Conservation (phyloP, 2,888 invertebrate genomes). For the Shargacucullia verbasci region DNA sequence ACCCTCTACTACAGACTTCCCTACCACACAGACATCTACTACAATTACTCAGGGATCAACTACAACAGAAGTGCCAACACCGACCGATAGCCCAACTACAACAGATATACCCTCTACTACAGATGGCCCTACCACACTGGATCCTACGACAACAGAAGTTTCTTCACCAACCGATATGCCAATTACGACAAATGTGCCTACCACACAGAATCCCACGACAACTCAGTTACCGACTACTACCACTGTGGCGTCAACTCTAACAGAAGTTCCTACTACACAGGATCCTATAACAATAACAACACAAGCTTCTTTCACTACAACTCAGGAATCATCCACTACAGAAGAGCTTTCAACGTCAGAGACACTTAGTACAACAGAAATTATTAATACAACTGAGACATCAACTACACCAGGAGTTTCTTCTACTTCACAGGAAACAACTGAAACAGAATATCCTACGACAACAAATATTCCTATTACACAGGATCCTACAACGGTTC, state of each 20-base stretch:
- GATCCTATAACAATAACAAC: not conserved
- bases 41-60: conserved; percentile 12
- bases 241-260: too few species aligned
- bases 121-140: not conserved
- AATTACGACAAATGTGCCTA: conserved; percentile 3
- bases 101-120: conserved; percentile 1
- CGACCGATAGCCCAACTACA: not conserved
- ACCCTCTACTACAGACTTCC: conserved; percentile 4
- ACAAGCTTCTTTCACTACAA: not conserved
- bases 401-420: conserved; percentile 4
- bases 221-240: not conserved
- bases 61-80: not conserved
- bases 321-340: conserved; percentile 4
- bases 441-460: too few species aligned
- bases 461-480: too few species aligned
- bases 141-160: not conserved
- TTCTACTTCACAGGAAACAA: too few species aligned
- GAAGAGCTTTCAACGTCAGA: not conserved
- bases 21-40: conserved; percentile 7
- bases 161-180: not conserved
- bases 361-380: not conserved
- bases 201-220: conserved; percentile 5
- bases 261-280: conserved; percentile 8
- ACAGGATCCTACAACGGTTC: not conserved
- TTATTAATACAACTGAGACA: not conserved